Conservation (phyloP, 2,888 invertebrate species). For the Miltochrista miniata region DNA sequence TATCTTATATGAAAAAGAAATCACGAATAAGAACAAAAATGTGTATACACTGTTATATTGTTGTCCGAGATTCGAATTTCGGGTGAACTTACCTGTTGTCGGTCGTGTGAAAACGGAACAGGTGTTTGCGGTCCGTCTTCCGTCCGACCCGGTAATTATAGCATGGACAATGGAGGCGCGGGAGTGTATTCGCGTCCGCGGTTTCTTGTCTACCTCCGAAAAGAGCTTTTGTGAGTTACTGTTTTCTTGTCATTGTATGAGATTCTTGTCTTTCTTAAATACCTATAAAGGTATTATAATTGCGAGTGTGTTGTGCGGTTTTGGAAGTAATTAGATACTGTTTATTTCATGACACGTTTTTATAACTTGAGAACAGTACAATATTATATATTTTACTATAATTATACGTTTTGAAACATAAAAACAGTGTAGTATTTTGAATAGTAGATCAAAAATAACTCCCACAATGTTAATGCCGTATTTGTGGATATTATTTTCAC, state of each 20-base stretch:
- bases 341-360: no score
- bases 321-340: no score
- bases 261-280: conserved; percentile 5
- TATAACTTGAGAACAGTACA: no score
- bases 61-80: conserved; percentile 57
- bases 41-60: conserved; percentile 57
- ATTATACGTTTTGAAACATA: no score
- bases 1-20: conserved; percentile 2
- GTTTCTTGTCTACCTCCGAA: conserved; percentile 29
- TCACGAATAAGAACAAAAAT: conserved; percentile 59
- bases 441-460: no score
- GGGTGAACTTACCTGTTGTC: conserved; percentile 66
- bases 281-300: conserved; percentile 1
- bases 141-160: conserved; percentile 71
- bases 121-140: conserved; percentile 68
- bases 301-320: neutral
- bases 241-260: conserved; percentile 11
- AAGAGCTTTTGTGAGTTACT: conserved; percentile 33
- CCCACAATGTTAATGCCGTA: no score
- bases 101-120: conserved; percentile 81
- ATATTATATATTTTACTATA: no score
- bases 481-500: no score
- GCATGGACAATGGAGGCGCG: conserved; percentile 66
- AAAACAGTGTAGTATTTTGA: no score
- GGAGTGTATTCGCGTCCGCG: conserved; percentile 51